Evolutionary conservation across 2,797 vertebrate species (phyloP), one percentile per base, ranked within the genome.

Genomic region (Sebastes elongatus): DNA sequence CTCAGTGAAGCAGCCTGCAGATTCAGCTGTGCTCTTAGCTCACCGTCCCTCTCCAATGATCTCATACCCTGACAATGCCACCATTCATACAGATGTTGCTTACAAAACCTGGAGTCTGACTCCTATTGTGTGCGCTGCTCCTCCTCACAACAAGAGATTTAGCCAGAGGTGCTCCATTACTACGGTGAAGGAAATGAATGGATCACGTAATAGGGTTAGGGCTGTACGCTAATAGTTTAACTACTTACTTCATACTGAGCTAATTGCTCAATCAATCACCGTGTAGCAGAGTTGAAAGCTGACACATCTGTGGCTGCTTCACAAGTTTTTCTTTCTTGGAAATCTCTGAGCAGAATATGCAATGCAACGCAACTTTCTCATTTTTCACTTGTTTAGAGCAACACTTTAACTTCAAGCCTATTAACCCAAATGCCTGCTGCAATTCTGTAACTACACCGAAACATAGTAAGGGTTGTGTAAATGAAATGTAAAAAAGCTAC

Each of bases 21-120:
- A 95, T 97, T 98, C 97, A 99, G 97, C 97, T 97, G 97, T 90
- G 96, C 92, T 96, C 96, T 97, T 97, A 97, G 97, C 96, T 98
- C 97, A 97, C 96, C 95, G 95, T 96, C 96, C 93, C 95, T 94
- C 94, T 96, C 94, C 90, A 85, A 95, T 99, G 97, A 99, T 97
- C 97, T 99, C 98, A 99, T 93, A 96, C 93, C 71, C 89, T 86
- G 94, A 99, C 98, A 99, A 99, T 98, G 96, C 96, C 95, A 95
- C 97, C 96, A 98, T 99, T 99, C 97, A 99, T 97, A 94, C 94
- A 96, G 96, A 97, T 95, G 95, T 95, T 93, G 96, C 96, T 94
- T 89, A 96, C 96, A 97, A 97, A 97, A 97, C 96, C 96, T 96
- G 97, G 96, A 96, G 97, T 97, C 96, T 95, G 94, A 93, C 86